phyloP scores from a whole-genome alignment of 2,113 vertebrate genomes.

The Pedetes capensis region DNA sequence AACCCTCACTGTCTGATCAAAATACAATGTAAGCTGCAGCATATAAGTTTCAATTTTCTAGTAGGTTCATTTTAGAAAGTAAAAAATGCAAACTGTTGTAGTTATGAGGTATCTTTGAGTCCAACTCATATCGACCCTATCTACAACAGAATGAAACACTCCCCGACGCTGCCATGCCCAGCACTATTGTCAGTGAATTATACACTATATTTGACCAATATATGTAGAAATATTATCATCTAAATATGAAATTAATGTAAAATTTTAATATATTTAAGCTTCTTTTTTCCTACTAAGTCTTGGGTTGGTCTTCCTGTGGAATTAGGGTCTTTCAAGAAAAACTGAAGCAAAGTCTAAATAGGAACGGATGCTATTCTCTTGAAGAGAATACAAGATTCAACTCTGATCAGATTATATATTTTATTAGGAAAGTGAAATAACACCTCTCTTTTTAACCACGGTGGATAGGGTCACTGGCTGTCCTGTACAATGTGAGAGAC shows the following conservation, averaged over 20 bases:
- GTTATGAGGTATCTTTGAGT: too few species aligned
- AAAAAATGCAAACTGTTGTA: too few species aligned
- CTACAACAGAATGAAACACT: too few species aligned
- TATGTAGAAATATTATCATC: not conserved
- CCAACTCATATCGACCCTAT: too few species aligned
- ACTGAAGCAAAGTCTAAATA: not conserved
- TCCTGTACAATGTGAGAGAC: conserved; percentile 63
- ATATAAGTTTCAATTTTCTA: not conserved
- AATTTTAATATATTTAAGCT: not conserved
- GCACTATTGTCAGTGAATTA: too few species aligned
- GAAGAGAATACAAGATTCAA: conserved; percentile 69
- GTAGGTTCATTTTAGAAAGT: not conserved
- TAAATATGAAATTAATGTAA: not conserved
- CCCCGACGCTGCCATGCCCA: too few species aligned
- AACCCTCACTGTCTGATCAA: not conserved
- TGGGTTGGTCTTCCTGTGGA: not conserved
- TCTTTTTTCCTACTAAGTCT: not conserved
- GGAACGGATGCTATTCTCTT: not conserved
- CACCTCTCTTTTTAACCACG: conserved; percentile 51
- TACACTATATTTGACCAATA: not conserved
- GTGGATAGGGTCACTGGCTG: conserved; percentile 61
- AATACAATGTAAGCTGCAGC: rapidly evolving
- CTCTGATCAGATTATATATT: conserved; percentile 39
- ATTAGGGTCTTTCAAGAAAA: not conserved
- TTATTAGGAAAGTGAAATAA: conserved; percentile 38